Percentiles rank a stretch among this genome's conserved stretches.
phyloP scores from a whole-genome alignment of 2,888 invertebrate species.

The Drosophila percnosoma region DNA sequence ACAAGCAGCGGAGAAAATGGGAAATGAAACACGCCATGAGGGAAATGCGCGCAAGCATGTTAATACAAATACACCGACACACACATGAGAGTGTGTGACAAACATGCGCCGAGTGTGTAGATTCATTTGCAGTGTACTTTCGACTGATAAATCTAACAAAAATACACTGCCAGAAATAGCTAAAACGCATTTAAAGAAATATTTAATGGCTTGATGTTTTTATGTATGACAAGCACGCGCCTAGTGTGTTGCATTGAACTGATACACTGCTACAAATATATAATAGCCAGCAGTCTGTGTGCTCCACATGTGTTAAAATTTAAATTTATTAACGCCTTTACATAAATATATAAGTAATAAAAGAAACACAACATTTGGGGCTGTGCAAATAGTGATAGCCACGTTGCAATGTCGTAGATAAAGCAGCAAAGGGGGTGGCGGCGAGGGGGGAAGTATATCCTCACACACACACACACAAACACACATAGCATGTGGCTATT shows the following conservation, averaged over 20 bases:
- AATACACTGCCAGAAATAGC: conserved; percentile 32
- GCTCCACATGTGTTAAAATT: not conserved
- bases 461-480: not conserved
- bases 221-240: no score
- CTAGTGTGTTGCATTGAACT: no score
- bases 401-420: conserved; percentile 13
- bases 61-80: conserved; percentile 34
- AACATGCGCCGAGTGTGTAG: conserved; percentile 12
- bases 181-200: no score
- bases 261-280: conserved; percentile 32
- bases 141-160: conserved; percentile 15
- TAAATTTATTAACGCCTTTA: not conserved
- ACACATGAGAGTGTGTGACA: conserved; percentile 1
- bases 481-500: conserved; percentile 38
- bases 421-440: not conserved
- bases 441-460: not conserved
- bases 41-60: conserved; percentile 70
- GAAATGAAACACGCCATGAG: conserved; percentile 66
- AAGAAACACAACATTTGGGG: conserved; percentile 40
- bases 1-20: conserved; percentile 18
- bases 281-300: not conserved
- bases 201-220: no score
- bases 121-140: conserved; percentile 36
- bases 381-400: conserved; percentile 46
- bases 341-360: not conserved